Conservation (phyloP, 2,113 vertebrate species). For the Lasiurus borealis region DNA sequence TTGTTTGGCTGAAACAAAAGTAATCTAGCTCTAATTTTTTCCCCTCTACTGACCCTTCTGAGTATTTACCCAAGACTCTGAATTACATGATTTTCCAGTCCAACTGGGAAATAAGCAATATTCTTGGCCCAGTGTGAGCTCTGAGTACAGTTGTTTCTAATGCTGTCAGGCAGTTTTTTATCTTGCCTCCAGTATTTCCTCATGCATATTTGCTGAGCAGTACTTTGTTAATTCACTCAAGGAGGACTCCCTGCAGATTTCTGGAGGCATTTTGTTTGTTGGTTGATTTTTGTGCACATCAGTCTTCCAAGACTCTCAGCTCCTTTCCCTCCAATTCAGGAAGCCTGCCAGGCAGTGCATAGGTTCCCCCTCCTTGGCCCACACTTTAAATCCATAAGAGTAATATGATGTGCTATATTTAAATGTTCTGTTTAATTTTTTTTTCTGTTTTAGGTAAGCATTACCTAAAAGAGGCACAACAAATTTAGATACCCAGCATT, state of each 20-base stretch:
- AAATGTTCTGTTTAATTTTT: background rate
- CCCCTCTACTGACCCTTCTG: background rate
- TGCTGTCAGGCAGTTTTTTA: background rate
- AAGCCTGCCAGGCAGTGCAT: background rate
- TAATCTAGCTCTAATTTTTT: background rate
- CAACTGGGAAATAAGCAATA: conserved; percentile 12
- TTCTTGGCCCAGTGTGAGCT: background rate
- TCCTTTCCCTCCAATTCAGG: background rate
- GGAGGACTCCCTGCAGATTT: background rate
- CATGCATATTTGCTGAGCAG: background rate
- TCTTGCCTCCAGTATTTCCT: background rate
- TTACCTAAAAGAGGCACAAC: background rate
- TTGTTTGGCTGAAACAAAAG: conserved; percentile 47
- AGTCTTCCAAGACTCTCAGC: background rate
- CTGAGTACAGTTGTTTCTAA: background rate
- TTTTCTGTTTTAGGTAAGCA: background rate
- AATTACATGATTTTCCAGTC: conserved; percentile 40
- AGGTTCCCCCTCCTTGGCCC: background rate
- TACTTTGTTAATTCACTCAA: background rate
- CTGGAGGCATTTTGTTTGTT: background rate
- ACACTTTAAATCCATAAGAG: background rate
- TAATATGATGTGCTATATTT: background rate
- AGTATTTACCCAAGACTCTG: conserved; percentile 36
- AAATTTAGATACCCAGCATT: background rate
- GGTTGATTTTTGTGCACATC: background rate